Evolutionary conservation across 2,797 vertebrate genomes (phyloP).

Genomic region (Hapalemur alaotrensis): DNA sequence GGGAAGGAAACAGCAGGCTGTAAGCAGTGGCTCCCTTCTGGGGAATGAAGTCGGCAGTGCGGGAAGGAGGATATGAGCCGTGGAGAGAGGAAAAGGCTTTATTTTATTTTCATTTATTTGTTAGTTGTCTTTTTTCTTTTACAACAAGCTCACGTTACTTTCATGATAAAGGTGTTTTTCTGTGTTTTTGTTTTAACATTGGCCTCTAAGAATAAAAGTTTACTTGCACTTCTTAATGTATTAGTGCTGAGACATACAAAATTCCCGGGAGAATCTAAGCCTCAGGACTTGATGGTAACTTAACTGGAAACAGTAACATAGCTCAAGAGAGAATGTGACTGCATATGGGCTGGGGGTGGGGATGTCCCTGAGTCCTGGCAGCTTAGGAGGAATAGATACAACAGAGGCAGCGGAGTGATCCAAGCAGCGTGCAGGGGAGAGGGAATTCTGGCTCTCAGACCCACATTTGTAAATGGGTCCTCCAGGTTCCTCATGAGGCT

Average conservation of each 20-base stretch:
- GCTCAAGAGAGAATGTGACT: background rate
- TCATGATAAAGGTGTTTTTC: background rate
- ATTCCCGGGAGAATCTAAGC: background rate
- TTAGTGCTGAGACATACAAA: background rate
- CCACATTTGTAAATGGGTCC: background rate
- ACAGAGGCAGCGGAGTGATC: background rate
- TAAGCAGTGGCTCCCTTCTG: background rate
- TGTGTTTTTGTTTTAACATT: background rate
- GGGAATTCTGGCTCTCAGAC: accelerated
- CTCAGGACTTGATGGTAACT: background rate
- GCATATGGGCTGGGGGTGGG: background rate
- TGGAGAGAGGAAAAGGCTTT: background rate
- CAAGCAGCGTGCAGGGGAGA: background rate
- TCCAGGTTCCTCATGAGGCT: background rate
- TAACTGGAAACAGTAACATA: background rate
- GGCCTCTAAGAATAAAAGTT: background rate
- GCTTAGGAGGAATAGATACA: background rate
- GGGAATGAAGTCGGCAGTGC: background rate
- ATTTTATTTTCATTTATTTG: background rate
- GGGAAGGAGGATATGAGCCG: background rate
- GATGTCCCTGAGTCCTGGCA: accelerated
- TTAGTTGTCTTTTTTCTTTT: background rate
- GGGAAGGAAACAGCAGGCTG: background rate
- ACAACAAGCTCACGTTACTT: background rate
- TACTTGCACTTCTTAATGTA: background rate